Percentiles rank a stretch among this genome's conserved stretches.
These are phyloP conservation scores for Esox niger DNA, from an alignment of 2,113 vertebrate genomes.

Conservation along the genomic window DNA sequence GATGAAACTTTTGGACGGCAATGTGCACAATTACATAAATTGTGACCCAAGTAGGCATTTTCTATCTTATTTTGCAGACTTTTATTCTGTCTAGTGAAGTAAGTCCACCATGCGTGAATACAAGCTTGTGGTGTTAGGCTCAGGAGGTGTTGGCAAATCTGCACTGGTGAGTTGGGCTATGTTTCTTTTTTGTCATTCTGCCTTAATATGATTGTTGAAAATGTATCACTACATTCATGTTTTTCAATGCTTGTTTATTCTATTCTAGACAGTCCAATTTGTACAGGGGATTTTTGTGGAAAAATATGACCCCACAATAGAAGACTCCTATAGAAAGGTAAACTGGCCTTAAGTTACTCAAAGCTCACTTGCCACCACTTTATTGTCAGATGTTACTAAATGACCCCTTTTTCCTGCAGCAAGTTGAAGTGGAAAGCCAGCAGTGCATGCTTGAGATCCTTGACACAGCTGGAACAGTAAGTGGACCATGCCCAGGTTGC, in stretches of 20 bases:
- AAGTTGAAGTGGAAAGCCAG: conserved; percentile 98
- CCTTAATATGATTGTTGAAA: not conserved
- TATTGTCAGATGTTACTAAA: not conserved
- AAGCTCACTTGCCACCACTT: not conserved
- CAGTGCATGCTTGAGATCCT: conserved; percentile 99
- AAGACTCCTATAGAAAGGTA: conserved; percentile 99
- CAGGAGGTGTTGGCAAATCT: conserved; percentile 97
- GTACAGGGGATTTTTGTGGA: conserved; percentile 99
- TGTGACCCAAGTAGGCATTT: too few relatives aligned
- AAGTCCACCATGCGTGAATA: conserved; percentile 97
- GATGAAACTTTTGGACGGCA: too few relatives aligned
- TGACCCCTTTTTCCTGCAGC: conserved; percentile 66
- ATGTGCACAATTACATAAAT: too few relatives aligned
- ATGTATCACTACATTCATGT: not conserved
- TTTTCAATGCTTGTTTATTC: conserved; percentile 9
- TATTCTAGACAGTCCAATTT: conserved; percentile 92
- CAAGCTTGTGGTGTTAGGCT: conserved; percentile 99
- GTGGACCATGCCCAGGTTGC: conserved; percentile 35
- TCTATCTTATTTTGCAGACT: conserved; percentile 65
- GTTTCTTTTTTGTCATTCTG: not conserved
- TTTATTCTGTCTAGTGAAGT: conserved; percentile 75
- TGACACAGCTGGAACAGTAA: conserved; percentile 97
- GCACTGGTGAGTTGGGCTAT: conserved; percentile 86
- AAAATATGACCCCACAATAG: conserved; percentile 99
- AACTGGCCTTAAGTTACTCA: conserved; percentile 1